Percentiles rank a stretch among this genome's conserved stretches.
Conservation (phyloP, 2,888 invertebrate species). For the Acrobasis suavella region DNA sequence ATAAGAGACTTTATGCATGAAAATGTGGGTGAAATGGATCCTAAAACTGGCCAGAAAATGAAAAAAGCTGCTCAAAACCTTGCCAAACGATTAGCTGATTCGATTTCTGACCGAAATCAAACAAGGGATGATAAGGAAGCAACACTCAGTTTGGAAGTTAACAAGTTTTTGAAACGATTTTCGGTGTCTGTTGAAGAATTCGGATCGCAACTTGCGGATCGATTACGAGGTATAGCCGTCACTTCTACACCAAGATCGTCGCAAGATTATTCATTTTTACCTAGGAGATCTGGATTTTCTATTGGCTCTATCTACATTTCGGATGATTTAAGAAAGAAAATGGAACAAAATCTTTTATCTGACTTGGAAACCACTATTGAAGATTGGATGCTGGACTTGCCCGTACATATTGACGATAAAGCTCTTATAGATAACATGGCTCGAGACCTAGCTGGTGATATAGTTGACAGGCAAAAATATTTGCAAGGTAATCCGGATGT, state of each 20-base stretch:
- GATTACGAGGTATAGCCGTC: slow-evolving; percentile 27
- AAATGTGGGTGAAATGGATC: slow-evolving; percentile 25
- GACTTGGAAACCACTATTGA: slow-evolving; percentile 33
- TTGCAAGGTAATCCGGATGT: slow-evolving; percentile 44
- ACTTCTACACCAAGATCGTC: slow-evolving; percentile 35
- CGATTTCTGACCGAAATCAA: slow-evolving; percentile 28
- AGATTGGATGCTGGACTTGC: slow-evolving; percentile 40
- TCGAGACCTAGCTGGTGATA: slow-evolving; percentile 44
- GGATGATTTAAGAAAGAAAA: slow-evolving; percentile 17
- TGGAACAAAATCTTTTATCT: slow-evolving; percentile 35
- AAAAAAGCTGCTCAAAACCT: slow-evolving; percentile 30
- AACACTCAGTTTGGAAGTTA: slow-evolving; percentile 30
- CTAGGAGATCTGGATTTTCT: slow-evolving; percentile 23
- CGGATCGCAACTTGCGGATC: slow-evolving; percentile 27
- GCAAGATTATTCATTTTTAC: slow-evolving; percentile 24
- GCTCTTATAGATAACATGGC: slow-evolving; percentile 34
- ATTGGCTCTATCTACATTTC: background rate
- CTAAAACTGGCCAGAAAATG: slow-evolving; percentile 27
- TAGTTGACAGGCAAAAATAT: slow-evolving; percentile 53
- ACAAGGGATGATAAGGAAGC: slow-evolving; percentile 28
- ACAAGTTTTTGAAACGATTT: slow-evolving; percentile 28
- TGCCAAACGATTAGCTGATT: slow-evolving; percentile 29
- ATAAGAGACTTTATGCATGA: slow-evolving; percentile 36
- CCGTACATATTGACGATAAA: slow-evolving; percentile 33
- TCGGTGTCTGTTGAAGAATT: slow-evolving; percentile 6